Percentiles rank a stretch among this genome's conserved stretches.
These are phyloP conservation scores for Corythornis vintsioides DNA, from an alignment of 2,113 vertebrate genomes.

Conservation along the genomic window DNA sequence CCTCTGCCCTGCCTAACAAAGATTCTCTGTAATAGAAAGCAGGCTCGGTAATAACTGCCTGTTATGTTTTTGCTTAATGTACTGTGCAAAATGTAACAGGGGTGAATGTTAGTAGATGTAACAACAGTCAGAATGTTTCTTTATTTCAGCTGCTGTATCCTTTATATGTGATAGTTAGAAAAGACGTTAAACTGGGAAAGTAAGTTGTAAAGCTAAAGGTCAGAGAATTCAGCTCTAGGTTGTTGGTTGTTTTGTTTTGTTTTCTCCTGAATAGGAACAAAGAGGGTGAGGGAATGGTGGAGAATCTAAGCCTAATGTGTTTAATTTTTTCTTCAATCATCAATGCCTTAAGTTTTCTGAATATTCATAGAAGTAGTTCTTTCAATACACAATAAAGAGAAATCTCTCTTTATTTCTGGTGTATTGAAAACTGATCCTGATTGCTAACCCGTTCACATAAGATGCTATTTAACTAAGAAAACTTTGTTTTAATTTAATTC, in stretches of 20 bases:
- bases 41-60: neutral
- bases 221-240: neutral
- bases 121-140: neutral
- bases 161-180: neutral
- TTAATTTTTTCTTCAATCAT: neutral
- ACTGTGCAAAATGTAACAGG: constrained; percentile 48
- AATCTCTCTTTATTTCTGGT: neutral
- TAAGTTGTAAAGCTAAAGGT: neutral
- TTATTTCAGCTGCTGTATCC: constrained; percentile 14
- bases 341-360: neutral
- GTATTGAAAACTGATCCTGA: neutral
- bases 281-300: rapidly evolving
- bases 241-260: too few species aligned
- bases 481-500: neutral
- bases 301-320: neutral
- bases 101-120: neutral
- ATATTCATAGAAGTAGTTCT: neutral
- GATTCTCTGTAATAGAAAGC: constrained; percentile 31
- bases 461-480: neutral
- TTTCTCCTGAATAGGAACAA: neutral
- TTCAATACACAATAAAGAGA: neutral
- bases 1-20: constrained; percentile 17
- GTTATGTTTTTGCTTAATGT: constrained; percentile 53
- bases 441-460: neutral
- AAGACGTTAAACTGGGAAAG: neutral